Evolutionary conservation across 1,140 invertebrate genomes (phyloP), one percentile per base, ranked within the genome.

Genomic region (Ceratitis capitata): DNA sequence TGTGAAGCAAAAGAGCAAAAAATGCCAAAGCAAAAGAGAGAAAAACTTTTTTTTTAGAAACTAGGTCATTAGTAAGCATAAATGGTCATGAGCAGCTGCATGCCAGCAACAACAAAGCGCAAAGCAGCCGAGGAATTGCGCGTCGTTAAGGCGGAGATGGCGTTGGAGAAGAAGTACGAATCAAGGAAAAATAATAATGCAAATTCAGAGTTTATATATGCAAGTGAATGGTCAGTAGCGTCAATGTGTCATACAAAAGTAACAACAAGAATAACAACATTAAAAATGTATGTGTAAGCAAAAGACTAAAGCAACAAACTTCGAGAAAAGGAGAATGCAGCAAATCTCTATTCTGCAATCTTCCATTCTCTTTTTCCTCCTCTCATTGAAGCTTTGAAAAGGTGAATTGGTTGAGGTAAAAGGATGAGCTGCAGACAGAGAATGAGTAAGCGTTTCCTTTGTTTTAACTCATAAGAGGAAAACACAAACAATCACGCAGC

Each of bases 41-140:
- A 39, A 39, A 7, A 45, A 23, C 39, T 12, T 19, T 19, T 10
- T 19, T 3, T 12, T 19, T 45, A 78, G 5, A 78, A 78, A 78
- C 69, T 78, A n/a, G 69, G 69, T 78, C 69, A 78, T 23, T 78
- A 45, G 69, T 78, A 78, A 78, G 69, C 69, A 78, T 39, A 78
- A 78, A 78, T 69, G 69, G 69, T 7, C 39, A 45, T n/a, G 45
- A 78, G 69, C 23, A 23, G 39, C 69, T 12, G n/a, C 42, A 19
- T 47, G 45, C 61, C 16, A 78, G 7, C 14, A 19, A 19, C 69
- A 19, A 14, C 61, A 69, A 69, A 29, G 32, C 29, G 7, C 51
- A 56, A 69, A 35, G 32, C 64, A n/a, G 64, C 19, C 9, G 64
- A 3, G 29, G 35, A 42, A 39, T 19, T 35, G 61, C n/a, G 14